These are phyloP conservation scores for Amiota communis DNA, from an alignment of 2,888 invertebrate genomes.

Conservation along the genomic window DNA sequence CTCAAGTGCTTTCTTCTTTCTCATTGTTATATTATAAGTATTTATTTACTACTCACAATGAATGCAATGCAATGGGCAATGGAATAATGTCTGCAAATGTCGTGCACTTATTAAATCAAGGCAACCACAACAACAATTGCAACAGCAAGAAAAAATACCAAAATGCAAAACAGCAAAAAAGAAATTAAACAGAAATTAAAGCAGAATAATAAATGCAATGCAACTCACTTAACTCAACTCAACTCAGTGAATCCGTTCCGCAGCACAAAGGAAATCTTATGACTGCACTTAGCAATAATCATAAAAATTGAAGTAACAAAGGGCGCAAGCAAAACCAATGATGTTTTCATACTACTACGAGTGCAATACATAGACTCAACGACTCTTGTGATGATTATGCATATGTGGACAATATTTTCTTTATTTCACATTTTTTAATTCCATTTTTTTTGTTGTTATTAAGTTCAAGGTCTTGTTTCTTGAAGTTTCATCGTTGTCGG, in stretches of 20 bases:
- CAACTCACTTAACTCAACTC: not conserved
- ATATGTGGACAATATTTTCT: no score
- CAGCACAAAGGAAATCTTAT: constrained; percentile 22
- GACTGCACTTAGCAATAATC: constrained; percentile 11
- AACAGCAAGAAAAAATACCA: constrained; percentile 6
- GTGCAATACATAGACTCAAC: no score
- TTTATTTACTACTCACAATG: no score
- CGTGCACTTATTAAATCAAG: constrained; percentile 28
- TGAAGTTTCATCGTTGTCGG: no score
- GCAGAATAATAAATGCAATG: constrained; percentile 19
- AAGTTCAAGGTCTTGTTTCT: no score
- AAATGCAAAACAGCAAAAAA: constrained; percentile 5
- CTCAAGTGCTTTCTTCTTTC: constrained; percentile 7
- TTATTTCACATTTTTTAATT: no score
- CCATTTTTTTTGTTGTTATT: no score
- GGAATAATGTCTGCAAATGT: constrained; percentile 22
- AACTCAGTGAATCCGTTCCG: not conserved
- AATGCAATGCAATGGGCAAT: no score
- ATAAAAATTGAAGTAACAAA: constrained; percentile 27
- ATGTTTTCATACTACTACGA: no score
- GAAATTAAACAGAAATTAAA: constrained; percentile 1
- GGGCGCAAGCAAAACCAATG: constrained; percentile 8
- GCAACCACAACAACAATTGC: constrained; percentile 21
- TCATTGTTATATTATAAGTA: no score
- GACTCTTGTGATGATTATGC: no score